Evolutionary conservation across 2,888 invertebrate species (phyloP).

Genomic region (Tipula lateralis): DNA sequence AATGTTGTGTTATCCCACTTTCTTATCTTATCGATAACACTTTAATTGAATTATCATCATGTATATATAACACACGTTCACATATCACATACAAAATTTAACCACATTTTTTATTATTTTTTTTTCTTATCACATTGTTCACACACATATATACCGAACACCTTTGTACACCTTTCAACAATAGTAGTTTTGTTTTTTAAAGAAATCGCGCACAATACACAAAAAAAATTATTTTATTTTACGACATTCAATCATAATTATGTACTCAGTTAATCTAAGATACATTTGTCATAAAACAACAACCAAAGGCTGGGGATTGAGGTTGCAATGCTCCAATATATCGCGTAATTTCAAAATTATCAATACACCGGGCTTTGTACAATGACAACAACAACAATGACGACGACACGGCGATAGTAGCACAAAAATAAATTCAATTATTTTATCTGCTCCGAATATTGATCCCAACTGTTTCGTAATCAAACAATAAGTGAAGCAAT

Average conservation of each 20-base stretch:
- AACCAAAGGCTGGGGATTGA: background rate
- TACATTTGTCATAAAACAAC: background rate
- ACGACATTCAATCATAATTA: background rate
- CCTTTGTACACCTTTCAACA: background rate
- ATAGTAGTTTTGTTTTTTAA: background rate
- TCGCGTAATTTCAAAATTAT: background rate
- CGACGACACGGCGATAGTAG: too few species aligned
- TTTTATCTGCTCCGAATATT: background rate
- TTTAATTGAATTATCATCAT: background rate
- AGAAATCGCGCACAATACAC: background rate
- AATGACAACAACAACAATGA: background rate
- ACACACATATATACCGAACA: background rate
- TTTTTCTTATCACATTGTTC: background rate
- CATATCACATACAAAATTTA: background rate
- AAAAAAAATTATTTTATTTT: background rate
- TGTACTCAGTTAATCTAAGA: too few species aligned
- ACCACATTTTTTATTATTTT: background rate
- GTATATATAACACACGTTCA: background rate
- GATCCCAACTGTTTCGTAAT: slow-evolving; percentile 19
- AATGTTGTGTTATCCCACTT: background rate
- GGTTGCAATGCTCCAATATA: background rate
- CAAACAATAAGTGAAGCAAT: background rate
- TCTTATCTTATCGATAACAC: background rate
- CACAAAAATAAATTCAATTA: background rate
- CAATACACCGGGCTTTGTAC: background rate